phyloP scores from a whole-genome alignment of 2,113 vertebrate genomes.

The Penelope pileata region DNA sequence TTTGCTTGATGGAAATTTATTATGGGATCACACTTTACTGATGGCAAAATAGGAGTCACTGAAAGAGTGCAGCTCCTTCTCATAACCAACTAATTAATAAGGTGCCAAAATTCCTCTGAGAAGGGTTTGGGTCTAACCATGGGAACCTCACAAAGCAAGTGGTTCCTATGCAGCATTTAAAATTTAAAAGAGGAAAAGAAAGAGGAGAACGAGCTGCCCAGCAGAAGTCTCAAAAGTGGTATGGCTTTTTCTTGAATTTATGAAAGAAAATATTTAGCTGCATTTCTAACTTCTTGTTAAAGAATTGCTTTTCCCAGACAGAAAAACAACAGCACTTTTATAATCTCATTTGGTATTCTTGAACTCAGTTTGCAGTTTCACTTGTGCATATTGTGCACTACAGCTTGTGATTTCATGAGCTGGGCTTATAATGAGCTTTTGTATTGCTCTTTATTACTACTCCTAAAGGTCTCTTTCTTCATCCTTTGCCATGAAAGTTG shows the following conservation, averaged over 20 bases:
- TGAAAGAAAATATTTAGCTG: conserved; percentile 69
- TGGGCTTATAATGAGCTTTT: not conserved
- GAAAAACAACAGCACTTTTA: conserved; percentile 25
- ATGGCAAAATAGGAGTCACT: conserved; percentile 81
- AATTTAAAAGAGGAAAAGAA: conserved; percentile 77
- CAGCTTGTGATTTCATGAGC: not conserved
- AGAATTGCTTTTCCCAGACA: conserved; percentile 36
- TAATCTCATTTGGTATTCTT: not conserved
- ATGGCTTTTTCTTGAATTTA: conserved; percentile 36
- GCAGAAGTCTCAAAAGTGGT: conserved; percentile 50
- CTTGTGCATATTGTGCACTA: not conserved
- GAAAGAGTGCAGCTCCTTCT: conserved; percentile 82
- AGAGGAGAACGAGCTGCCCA: conserved; percentile 41
- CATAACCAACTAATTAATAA: conserved; percentile 84
- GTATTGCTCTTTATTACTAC: conserved; percentile 3
- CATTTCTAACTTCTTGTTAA: conserved; percentile 27
- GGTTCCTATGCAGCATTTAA: conserved; percentile 76
- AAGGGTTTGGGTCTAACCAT: conserved; percentile 75
- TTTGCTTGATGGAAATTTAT: conserved; percentile 84
- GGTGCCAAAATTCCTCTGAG: conserved; percentile 82
- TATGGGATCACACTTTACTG: conserved; percentile 80
- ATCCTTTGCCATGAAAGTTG: not conserved
- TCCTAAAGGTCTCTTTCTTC: not conserved
- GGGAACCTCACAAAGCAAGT: conserved; percentile 71
- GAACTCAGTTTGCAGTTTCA: conserved; percentile 21